These are phyloP conservation scores for Nasua narica DNA, from an alignment of 2,797 vertebrate genomes.

Conservation along the genomic window DNA sequence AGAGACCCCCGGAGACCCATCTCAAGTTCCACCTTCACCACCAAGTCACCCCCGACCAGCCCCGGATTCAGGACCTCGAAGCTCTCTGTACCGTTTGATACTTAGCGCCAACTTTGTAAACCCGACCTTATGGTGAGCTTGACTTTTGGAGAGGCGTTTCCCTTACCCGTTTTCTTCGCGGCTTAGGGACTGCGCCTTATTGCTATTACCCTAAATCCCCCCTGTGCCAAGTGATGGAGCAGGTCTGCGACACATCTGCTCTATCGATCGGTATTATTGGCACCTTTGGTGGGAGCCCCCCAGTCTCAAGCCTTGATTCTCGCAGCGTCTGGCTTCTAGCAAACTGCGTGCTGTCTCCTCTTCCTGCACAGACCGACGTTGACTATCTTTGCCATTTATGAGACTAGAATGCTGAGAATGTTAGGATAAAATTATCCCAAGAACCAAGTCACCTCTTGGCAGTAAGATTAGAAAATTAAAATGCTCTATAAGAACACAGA, in stretches of 20 bases:
- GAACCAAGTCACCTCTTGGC: neutral
- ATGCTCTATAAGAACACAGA: neutral
- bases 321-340: neutral
- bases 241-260: neutral
- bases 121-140: accelerated
- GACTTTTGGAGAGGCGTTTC: too few species aligned
- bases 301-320: too few species aligned
- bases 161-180: neutral
- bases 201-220: neutral
- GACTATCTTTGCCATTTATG: neutral
- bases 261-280: accelerated
- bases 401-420: neutral
- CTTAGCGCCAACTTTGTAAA: neutral
- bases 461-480: neutral
- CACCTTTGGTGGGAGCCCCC: accelerated
- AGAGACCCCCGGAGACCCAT: accelerated
- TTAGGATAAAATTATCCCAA: too few species aligned
- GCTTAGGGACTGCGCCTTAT: accelerated
- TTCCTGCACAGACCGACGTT: neutral
- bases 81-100: neutral
- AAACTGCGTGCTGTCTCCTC: neutral
- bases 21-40: neutral
- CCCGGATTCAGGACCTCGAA: neutral
- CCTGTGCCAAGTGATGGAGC: accelerated
- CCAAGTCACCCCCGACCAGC: neutral